Evolutionary conservation across 2,888 invertebrate species (phyloP).

Genomic region (Cataglyphis altisquamis): DNA sequence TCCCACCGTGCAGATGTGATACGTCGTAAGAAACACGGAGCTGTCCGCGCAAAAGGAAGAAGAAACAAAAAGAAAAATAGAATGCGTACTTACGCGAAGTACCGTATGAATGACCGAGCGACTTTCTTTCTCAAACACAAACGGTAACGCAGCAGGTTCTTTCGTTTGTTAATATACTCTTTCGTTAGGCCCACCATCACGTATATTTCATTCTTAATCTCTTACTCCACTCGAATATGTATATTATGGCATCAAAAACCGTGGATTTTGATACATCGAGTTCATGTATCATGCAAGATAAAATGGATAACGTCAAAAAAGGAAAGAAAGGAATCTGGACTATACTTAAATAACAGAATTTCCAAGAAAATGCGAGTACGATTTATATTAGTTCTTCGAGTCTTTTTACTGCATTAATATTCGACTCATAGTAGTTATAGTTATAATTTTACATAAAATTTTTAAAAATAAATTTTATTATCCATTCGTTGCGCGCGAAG

Average conservation of each 20-base stretch:
- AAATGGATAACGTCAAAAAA: neutral
- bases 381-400: neutral
- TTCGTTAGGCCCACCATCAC: neutral
- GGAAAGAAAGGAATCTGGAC: neutral
- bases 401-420: neutral
- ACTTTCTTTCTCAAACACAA: slow-evolving; percentile 49
- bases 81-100: slow-evolving; percentile 20
- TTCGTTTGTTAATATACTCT: slow-evolving; percentile 9
- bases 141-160: slow-evolving; percentile 43
- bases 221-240: neutral
- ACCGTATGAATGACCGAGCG: slow-evolving; percentile 48
- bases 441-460: neutral
- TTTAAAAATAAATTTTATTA: neutral
- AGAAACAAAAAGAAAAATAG: slow-evolving; percentile 25
- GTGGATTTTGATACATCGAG: neutral
- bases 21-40: slow-evolving; percentile 44
- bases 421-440: neutral
- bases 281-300: neutral
- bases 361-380: neutral
- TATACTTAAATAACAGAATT: neutral
- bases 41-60: slow-evolving; percentile 8
- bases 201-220: neutral
- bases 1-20: slow-evolving; percentile 61
- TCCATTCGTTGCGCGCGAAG: neutral
- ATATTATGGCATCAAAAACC: neutral